Percentiles rank a stretch among this genome's conserved stretches.
Conservation (phyloP, 2,113 vertebrate species). For the Capreolus pygargus region DNA sequence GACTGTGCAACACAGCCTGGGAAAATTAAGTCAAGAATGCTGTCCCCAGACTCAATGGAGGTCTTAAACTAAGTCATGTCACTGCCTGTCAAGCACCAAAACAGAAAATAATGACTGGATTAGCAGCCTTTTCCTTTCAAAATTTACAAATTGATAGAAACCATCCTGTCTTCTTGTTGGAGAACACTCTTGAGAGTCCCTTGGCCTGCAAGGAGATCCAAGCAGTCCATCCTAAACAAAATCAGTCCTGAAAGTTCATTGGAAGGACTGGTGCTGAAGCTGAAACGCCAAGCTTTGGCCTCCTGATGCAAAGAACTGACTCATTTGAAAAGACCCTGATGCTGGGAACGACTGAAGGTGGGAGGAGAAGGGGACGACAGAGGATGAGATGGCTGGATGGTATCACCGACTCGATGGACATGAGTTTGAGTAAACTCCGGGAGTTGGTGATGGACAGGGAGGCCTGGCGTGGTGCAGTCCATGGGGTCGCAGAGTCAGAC, state of each 20-base stretch:
- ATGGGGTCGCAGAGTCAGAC: not conserved
- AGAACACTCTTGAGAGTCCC: not conserved
- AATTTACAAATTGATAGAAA: not conserved
- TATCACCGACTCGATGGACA: not conserved
- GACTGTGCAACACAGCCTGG: not conserved
- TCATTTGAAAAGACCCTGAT: not conserved
- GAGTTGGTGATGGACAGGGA: not conserved
- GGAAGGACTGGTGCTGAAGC: not conserved
- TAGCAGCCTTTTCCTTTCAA: not conserved
- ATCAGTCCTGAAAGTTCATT: not conserved
- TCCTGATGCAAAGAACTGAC: rapidly evolving
- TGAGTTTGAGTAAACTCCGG: not conserved
- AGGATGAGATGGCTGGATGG: not conserved
- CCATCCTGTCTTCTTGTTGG: not conserved
- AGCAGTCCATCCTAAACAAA: not conserved
- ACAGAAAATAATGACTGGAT: not conserved
- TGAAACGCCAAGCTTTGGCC: not conserved
- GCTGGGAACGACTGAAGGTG: not conserved
- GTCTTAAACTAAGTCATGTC: not conserved
- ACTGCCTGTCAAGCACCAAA: not conserved
- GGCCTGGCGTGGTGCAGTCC: not conserved
- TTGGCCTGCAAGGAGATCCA: not conserved
- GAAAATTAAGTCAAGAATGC: not conserved
- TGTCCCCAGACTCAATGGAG: not conserved
- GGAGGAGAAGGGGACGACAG: not conserved